Conservation (phyloP, 2,888 invertebrate genomes). For the Antitype chi region DNA sequence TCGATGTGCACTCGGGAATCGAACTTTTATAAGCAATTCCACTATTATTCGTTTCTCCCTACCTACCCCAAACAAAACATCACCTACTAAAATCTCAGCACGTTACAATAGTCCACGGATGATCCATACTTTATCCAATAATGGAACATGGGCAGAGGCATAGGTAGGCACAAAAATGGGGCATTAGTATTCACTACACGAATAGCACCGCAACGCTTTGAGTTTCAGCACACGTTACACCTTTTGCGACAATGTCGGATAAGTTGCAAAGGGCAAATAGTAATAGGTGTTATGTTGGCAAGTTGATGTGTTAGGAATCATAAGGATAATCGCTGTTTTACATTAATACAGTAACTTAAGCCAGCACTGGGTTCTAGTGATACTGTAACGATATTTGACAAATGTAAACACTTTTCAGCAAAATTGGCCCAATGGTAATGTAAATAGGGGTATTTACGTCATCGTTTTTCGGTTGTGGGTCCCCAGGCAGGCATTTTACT, state of each 20-base stretch:
- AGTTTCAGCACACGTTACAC: slow-evolving; percentile 33
- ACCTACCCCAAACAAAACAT: neutral
- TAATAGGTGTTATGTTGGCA: slow-evolving; percentile 11
- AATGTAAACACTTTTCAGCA: neutral
- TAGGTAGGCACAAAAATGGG: slow-evolving; percentile 21
- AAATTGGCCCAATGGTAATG: neutral
- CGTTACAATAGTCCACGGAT: slow-evolving; percentile 2
- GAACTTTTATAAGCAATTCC: neutral
- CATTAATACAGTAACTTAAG: neutral
- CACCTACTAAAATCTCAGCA: slow-evolving; percentile 5
- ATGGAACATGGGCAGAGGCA: slow-evolving; percentile 2
- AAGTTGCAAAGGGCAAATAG: neutral
- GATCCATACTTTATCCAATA: slow-evolving; percentile 39
- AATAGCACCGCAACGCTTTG: neutral
- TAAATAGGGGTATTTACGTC: too few species aligned
- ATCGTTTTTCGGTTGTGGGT: neutral
- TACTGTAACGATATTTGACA: neutral
- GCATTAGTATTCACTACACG: slow-evolving; percentile 40
- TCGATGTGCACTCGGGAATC: neutral
- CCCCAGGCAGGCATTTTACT: neutral
- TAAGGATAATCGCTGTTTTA: neutral
- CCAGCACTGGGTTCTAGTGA: neutral
- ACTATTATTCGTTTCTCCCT: neutral
- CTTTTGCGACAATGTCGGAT: slow-evolving; percentile 30
- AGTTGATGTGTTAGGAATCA: slow-evolving; percentile 1